Evolutionary conservation across 2,888 invertebrate genomes (phyloP), one percentile per base, ranked within the genome.

Genomic region (Eilema griseolum): DNA sequence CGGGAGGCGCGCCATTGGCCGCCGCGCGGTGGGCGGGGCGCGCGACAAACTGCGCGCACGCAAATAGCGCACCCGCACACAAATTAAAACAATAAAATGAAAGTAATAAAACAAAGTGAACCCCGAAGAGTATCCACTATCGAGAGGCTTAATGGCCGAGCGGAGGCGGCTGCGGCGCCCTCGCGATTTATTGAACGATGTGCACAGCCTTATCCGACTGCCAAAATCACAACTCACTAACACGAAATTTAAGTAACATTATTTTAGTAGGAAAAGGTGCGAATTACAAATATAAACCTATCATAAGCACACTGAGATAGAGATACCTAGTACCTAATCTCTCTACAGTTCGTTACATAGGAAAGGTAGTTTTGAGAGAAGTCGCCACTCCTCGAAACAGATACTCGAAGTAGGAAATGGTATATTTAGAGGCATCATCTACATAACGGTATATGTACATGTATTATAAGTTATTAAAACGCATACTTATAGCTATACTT

Each of bases 11-110:
- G 88, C 89, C 81, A 95, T 95, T 95, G 95, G 95, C 83, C 90
- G 88, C 84, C 86, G 86, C 85, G 83, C 84, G 88, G 89, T 86
- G 91, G 92, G 92, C 92, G 92, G 89, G 91, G 91, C 92, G 79
- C 82, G 89, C 92, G 91, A 91, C 93, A 91, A 92, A 92, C 93
- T 92, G 95, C 95, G 95, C 94, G 89, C 94, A 95, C 95, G 95
- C 95, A 95, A 94, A 94, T 94, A 94, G 93, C 94, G 92, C 94
- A 93, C 92, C 93, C 92, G 92, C 91, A 92, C 94, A 93, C 94
- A 92, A 95, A 95, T 95, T 95, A 95, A 95, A 95, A 95, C 95
- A 95, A 95, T 95, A 94, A 95, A 94, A 94, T 93, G 90, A 93
- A 93, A 92, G 90, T 93, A 93, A 94, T 94, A 94, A 95, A 95